Base-by-base conservation (phyloP, 2,113 vertebrate species). In the Thoracochromis brauschi region DNA sequence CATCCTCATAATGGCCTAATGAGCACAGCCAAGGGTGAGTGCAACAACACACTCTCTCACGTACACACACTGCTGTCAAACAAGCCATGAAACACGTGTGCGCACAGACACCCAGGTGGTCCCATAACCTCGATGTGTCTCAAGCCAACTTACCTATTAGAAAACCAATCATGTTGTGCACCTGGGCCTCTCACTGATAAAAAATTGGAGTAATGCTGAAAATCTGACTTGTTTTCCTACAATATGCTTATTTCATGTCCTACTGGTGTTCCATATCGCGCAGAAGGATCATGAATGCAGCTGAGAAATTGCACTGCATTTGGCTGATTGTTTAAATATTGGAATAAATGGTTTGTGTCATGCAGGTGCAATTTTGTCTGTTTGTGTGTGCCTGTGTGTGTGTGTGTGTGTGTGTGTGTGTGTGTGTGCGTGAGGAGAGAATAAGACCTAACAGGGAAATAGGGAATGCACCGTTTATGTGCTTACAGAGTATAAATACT, bases 81-180 rank as follows among this genome's bases (percentile, higher is more conserved):
- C 21, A 55, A 17, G 82, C 89, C 55, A 71, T 16, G 58, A 85
- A 89, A 78, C 84, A 85, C 85, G 71, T 55, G 49, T 29, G 54
- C 83, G 54, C 38, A 29, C 88, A 90, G 84, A 89, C 47, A 63
- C 85, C 80, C 94, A 95, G 93, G 92, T 93, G 92, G 91, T 91
- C 75, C 57, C 81, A 84, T 85, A 85, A 86, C 80, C 83, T 83
- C 8, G 3, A 35, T 80, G 86, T 87, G 87, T 89, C 88, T 88
- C 83, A 73, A 58, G 78, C 82, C 92, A 93, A 51, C 79, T 38
- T 81, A 87, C 87, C 87, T 85, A 90, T 95, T 95, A 96, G 89
- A 91, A 93, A 95, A 93, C 91, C 94, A 95, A 94, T 95, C 93
- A 94, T 89, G 75, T 73, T 84, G 71, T 92, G 93, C 94, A 96